Evolutionary conservation across 2,888 invertebrate species (phyloP).

Genomic region (Athalia rosae): DNA sequence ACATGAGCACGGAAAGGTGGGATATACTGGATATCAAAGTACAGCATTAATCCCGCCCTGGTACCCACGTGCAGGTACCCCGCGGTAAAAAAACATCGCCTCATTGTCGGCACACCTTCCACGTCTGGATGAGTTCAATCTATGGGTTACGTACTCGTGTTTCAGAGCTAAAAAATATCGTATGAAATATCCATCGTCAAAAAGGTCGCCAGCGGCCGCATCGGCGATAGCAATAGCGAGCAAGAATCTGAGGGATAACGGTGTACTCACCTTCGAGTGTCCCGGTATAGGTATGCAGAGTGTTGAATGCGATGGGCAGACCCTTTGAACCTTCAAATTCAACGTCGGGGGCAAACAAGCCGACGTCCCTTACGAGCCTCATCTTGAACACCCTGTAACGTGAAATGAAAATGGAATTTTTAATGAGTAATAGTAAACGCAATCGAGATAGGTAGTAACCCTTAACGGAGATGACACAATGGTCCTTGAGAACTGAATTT

Average conservation of each 20-base stretch:
- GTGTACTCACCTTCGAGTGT: constrained; percentile 70
- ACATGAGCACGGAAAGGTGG: background rate
- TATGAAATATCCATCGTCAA: constrained; percentile 42
- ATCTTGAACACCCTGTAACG: constrained; percentile 71
- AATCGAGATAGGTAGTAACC: background rate
- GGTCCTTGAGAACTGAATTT: no score
- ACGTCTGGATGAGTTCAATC: no score
- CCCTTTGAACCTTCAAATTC: constrained; percentile 72
- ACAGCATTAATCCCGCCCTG: background rate
- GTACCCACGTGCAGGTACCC: background rate
- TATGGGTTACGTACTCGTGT: background rate
- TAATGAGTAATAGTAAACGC: background rate
- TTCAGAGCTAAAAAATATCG: background rate
- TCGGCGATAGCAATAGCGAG: no score
- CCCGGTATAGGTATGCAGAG: constrained; percentile 71
- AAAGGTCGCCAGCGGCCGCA: background rate
- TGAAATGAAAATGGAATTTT: constrained; percentile 26
- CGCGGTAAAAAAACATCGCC: background rate
- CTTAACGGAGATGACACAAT: background rate
- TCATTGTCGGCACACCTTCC: background rate
- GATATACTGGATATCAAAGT: background rate
- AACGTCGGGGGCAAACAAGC: constrained; percentile 71
- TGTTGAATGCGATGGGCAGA: constrained; percentile 70
- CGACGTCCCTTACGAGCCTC: constrained; percentile 69
- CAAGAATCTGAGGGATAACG: constrained; percentile 13